phyloP scores from a whole-genome alignment of 1,140 invertebrate genomes.

The Pentalonia nigronervosa region DNA sequence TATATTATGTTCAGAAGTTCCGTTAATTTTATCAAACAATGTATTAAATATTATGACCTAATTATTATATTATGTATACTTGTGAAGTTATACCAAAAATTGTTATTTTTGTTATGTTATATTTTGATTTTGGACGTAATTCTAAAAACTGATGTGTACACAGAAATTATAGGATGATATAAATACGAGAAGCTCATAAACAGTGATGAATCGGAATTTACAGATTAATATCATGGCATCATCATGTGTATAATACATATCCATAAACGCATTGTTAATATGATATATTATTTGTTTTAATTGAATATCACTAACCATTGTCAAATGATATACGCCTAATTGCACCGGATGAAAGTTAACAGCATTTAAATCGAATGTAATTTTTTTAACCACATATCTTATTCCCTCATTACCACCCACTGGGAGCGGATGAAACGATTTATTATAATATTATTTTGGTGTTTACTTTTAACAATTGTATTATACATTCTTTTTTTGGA shows the following conservation, averaged over 20 bases:
- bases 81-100: too few species aligned
- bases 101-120: too few species aligned
- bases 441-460: neutral
- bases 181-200: neutral
- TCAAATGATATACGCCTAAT: neutral
- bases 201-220: neutral
- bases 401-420: neutral
- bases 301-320: neutral
- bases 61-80: too few species aligned
- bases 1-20: too few species aligned
- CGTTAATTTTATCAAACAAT: too few species aligned
- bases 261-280: neutral
- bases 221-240: neutral
- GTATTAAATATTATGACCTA: too few species aligned
- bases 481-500: neutral
- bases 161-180: neutral
- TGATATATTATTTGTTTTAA: neutral
- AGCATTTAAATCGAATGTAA: neutral
- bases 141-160: neutral
- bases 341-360: neutral
- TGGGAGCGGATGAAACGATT: neutral
- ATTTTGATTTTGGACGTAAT: neutral
- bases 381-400: neutral
- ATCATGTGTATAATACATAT: neutral
- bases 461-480: conserved; percentile 4